A percentile compares a stretch with the other conserved stretches of the same genome.
These are phyloP conservation scores for Hypolimnas misippus DNA, from an alignment of 2,888 invertebrate genomes.

Conservation along the genomic window DNA sequence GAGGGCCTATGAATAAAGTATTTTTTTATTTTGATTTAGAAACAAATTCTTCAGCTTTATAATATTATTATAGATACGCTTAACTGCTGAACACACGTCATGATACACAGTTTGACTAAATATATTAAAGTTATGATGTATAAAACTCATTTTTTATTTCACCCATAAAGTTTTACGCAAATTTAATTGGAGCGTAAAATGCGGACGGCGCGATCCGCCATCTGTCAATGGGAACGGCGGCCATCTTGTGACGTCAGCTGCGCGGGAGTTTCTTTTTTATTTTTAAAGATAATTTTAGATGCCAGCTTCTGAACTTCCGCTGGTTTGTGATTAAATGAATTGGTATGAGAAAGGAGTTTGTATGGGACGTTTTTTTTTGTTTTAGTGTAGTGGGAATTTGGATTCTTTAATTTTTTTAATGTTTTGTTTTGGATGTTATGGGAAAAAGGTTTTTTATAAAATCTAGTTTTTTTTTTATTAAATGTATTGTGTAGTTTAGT, in stretches of 20 bases:
- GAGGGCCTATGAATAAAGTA: no score
- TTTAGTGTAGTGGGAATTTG: neutral
- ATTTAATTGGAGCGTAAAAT: slow-evolving; percentile 10
- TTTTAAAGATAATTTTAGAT: slow-evolving; percentile 38
- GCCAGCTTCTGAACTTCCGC: slow-evolving; percentile 37
- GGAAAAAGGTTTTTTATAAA: no score
- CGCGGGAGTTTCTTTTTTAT: slow-evolving; percentile 39
- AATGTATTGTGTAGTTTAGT: no score
- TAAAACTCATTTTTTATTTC: neutral
- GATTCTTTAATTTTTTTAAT: neutral
- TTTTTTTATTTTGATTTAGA: no score
- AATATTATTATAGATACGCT: no score
- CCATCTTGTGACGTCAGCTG: slow-evolving; percentile 39
- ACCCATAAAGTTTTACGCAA: slow-evolving; percentile 3
- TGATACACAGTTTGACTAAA: no score
- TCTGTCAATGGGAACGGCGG: no score
- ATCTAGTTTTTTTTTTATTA: no score
- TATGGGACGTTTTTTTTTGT: neutral
- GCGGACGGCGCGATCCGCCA: no score
- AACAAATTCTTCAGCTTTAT: no score
- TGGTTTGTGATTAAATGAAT: slow-evolving; percentile 29
- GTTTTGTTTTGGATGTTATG: neutral
- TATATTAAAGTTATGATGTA: no score
- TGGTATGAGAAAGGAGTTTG: neutral
- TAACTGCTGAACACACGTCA: no score